Conservation (phyloP, 2,113 vertebrate genomes). For the Scomber scombrus region DNA sequence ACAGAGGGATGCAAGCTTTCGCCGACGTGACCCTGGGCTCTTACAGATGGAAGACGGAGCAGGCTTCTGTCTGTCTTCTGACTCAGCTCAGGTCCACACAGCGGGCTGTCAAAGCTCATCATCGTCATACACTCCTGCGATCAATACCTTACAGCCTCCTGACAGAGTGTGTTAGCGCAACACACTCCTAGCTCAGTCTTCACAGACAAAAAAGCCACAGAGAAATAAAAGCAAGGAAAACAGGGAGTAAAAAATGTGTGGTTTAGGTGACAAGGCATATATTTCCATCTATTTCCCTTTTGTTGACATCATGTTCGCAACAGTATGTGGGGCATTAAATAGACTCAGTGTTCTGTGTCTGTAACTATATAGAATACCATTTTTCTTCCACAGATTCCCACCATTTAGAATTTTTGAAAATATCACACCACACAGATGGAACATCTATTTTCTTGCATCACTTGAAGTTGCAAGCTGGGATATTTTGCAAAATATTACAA, state of each 20-base stretch:
- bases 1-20: slow-evolving; percentile 53
- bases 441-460: slow-evolving; percentile 48
- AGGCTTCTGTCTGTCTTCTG: slow-evolving; percentile 73
- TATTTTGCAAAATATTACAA: slow-evolving; percentile 52
- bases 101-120: slow-evolving; percentile 83
- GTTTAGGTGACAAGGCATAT: neutral
- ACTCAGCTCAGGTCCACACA: slow-evolving; percentile 70
- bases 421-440: slow-evolving; percentile 9
- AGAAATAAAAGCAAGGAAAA: slow-evolving; percentile 15
- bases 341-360: neutral
- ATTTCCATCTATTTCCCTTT: neutral
- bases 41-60: slow-evolving; percentile 55
- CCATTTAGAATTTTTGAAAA: slow-evolving; percentile 1
- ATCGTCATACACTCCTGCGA: slow-evolving; percentile 80
- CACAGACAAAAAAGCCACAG: slow-evolving; percentile 25
- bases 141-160: slow-evolving; percentile 82
- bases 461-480: slow-evolving; percentile 13
- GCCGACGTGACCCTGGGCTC: slow-evolving; percentile 71
- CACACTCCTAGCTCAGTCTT: slow-evolving; percentile 37
- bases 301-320: slow-evolving; percentile 1
- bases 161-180: slow-evolving; percentile 72
- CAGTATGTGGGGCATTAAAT: neutral
- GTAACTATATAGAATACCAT: neutral
- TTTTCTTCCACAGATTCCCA: slow-evolving; percentile 5
- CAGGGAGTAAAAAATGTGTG: neutral